Base-by-base conservation (phyloP, 1,140 invertebrate genomes). In the Mactra quadrangularis region DNA sequence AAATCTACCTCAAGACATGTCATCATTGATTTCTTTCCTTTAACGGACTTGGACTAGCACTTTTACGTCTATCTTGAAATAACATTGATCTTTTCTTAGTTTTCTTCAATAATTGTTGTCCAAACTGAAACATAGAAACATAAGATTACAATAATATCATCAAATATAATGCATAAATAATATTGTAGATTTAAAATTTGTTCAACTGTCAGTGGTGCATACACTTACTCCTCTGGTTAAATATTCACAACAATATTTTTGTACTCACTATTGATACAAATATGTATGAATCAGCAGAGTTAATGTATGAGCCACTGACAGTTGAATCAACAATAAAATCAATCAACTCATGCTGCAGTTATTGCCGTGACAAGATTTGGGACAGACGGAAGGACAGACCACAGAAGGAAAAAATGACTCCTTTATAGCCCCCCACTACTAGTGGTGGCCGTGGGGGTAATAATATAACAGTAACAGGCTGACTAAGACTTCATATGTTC, bases 31-130 rank as follows among this genome's bases (percentile, higher is more conserved):
- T 74, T n/a, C 70, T 59, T 25, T 82, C 79, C 45, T 53, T 19
- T 4, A 82, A 57, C 17, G 79, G 79, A 55, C 79, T 82, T 25
- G 79, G 79, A 55, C 79, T 82, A n/a, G 70, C 55, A 82, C 79
- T 82, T 59, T 75, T 60, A 50, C 70, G 60, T 62, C 70, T 60
- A 29, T 82, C 79, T 52, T 82, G 70, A 50, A 82, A 82, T 68
- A 82, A 33, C 47, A 82, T 22, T 29, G 79, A 82, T 53, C 79
- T 60, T 50, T 75, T 82, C 71, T 66, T 82, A 17, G 79, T 82
- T 59, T 75, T 82, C 70, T 62, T 74, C 57, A 82, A 59, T 6
- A 82, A 47, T 17, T 82, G 79, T 29, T 82, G 79, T 7, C 79
- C 79, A 75, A 82, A 82, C 79, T 82, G 70, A 35, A 66, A 52